Percentiles rank a stretch among this genome's conserved stretches.
These are phyloP conservation scores for Sporophila hypoxantha DNA, from an alignment of 2,113 vertebrate genomes.

Conservation along the genomic window DNA sequence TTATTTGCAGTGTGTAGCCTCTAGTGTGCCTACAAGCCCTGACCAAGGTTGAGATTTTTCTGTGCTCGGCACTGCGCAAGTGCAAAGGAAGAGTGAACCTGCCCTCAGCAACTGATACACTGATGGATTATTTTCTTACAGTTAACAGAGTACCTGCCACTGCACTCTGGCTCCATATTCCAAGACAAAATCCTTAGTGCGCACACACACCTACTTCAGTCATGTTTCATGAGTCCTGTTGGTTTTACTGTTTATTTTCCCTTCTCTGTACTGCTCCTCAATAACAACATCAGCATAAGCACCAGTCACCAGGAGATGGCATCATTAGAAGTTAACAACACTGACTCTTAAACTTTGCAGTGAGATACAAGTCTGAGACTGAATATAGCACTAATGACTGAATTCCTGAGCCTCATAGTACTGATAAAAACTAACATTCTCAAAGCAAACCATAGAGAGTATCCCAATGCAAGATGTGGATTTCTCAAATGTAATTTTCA, in stretches of 20 bases:
- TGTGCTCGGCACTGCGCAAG: background rate
- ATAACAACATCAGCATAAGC: background rate
- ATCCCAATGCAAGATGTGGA: background rate
- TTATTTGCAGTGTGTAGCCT: background rate
- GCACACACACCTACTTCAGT: background rate
- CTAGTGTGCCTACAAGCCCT: background rate
- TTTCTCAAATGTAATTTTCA: background rate
- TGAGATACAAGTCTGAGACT: background rate
- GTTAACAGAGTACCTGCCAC: background rate
- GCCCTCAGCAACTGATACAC: background rate
- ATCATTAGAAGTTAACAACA: slow-evolving; percentile 1
- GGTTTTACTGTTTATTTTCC: background rate
- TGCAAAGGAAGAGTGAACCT: background rate
- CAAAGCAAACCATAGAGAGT: background rate
- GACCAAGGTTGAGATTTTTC: background rate
- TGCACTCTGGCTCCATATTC: background rate
- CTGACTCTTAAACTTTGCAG: background rate
- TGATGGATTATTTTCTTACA: background rate
- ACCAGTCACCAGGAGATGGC: slow-evolving; percentile 23
- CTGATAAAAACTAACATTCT: background rate
- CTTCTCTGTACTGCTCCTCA: background rate
- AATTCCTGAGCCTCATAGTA: background rate
- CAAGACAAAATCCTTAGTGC: background rate
- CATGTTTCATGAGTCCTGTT: background rate
- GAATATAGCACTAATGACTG: background rate